Conservation (phyloP, 2,888 invertebrate species). For the Synanthedon tipuliformis region DNA sequence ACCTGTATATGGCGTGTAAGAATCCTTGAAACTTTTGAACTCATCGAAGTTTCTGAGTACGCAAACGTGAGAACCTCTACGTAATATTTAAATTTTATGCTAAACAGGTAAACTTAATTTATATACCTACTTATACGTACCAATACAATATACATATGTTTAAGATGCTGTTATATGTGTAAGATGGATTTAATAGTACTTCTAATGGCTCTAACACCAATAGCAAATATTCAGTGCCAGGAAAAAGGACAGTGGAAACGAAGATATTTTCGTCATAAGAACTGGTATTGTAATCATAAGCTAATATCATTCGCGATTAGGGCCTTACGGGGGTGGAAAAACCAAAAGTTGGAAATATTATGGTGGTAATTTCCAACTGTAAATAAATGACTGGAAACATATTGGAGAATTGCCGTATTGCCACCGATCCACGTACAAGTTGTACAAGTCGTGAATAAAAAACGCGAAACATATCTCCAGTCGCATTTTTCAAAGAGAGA, state of each 20-base stretch:
- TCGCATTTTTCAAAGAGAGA: slow-evolving; percentile 29
- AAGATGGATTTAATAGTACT: too few relatives aligned
- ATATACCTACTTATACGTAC: too few relatives aligned
- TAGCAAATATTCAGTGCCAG: too few relatives aligned
- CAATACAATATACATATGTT: too few relatives aligned
- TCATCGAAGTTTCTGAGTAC: slow-evolving; percentile 14
- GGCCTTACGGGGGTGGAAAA: too few relatives aligned
- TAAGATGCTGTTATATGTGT: too few relatives aligned
- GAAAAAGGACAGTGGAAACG: too few relatives aligned
- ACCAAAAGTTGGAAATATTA: too few relatives aligned
- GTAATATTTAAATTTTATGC: slow-evolving; percentile 21
- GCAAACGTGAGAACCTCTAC: slow-evolving; percentile 11
- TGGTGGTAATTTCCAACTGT: slow-evolving; percentile 1
- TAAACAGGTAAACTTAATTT: slow-evolving; percentile 17
- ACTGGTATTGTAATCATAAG: too few relatives aligned
- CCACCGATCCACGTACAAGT: not conserved
- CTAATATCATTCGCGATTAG: too few relatives aligned
- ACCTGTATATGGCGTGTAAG: not conserved
- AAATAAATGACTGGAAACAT: slow-evolving; percentile 3
- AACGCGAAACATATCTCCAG: slow-evolving; percentile 13
- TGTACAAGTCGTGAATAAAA: slow-evolving; percentile 1
- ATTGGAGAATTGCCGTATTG: not conserved
- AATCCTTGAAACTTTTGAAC: slow-evolving; percentile 15
- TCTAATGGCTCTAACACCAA: too few relatives aligned
- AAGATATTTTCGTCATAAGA: too few relatives aligned